phyloP scores from a whole-genome alignment of 2,888 invertebrate species.

The Ischnus inquisitorius region DNA sequence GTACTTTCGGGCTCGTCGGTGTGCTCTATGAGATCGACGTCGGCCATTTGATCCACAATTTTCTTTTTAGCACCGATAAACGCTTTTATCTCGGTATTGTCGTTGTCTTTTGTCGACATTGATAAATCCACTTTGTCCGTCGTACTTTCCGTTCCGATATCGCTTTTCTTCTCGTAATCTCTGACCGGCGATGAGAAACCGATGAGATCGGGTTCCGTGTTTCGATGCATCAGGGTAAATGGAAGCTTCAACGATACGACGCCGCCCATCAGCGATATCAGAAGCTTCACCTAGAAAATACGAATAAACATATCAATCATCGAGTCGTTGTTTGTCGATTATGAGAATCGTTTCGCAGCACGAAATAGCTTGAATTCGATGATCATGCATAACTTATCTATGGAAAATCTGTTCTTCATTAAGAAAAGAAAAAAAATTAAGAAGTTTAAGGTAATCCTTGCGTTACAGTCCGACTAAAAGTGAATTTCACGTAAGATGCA shows the following conservation, averaged over 20 bases:
- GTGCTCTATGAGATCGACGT: slow-evolving; percentile 81
- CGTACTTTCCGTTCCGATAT: slow-evolving; percentile 52
- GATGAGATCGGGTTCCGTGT: slow-evolving; percentile 88
- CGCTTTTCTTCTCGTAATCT: slow-evolving; percentile 61
- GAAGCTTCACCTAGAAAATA: slow-evolving; percentile 88
- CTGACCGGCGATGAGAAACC: slow-evolving; percentile 85
- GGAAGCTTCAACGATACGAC: slow-evolving; percentile 93
- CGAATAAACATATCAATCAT: background rate
- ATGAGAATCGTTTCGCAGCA: background rate
- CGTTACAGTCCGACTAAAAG: no score
- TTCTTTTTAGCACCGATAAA: slow-evolving; percentile 49
- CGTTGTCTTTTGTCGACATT: slow-evolving; percentile 26
- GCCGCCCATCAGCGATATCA: slow-evolving; percentile 93
- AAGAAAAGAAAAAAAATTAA: no score
- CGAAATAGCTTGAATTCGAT: background rate
- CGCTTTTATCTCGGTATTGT: slow-evolving; percentile 43
- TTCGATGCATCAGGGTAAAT: slow-evolving; percentile 92
- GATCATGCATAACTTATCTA: background rate
- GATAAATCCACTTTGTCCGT: slow-evolving; percentile 66
- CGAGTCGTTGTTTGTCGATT: background rate
- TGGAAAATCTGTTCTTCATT: no score
- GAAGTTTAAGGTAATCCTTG: no score
- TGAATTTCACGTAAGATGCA: no score
- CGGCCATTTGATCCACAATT: slow-evolving; percentile 70
- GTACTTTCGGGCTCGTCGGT: slow-evolving; percentile 78